A percentile compares a stretch with the other conserved stretches of the same genome.
phyloP scores from a whole-genome alignment of 2,797 vertebrate species.

The Chiloscyllium punctatum region DNA sequence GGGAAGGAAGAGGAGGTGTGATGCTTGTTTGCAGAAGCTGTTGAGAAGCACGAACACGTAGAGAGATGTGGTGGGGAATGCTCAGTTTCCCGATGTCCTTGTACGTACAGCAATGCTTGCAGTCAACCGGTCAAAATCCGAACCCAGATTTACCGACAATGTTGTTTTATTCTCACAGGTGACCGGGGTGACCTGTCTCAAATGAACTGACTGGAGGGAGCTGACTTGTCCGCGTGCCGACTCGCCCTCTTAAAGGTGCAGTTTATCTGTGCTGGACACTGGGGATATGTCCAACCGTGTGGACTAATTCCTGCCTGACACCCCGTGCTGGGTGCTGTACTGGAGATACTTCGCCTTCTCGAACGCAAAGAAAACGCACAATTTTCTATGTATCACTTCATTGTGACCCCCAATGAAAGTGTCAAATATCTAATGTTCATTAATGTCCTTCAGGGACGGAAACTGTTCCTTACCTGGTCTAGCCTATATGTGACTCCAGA shows the following conservation, averaged over 20 bases:
- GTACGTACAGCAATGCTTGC: neutral
- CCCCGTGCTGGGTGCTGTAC: fast-evolving
- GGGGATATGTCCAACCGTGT: neutral
- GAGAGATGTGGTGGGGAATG: neutral
- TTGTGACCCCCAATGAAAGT: neutral
- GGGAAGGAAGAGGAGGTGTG: too few relatives aligned
- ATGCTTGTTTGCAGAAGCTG: too few relatives aligned
- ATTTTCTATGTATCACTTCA: neutral
- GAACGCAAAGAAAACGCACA: neutral
- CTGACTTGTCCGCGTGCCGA: neutral
- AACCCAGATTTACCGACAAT: neutral
- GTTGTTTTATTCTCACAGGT: neutral
- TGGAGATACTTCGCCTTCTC: neutral
- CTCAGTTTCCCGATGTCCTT: neutral
- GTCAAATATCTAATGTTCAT: neutral
- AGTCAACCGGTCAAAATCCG: neutral
- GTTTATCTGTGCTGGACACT: too few relatives aligned
- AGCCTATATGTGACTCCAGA: too few relatives aligned
- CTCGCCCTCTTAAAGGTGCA: neutral
- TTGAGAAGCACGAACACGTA: neutral
- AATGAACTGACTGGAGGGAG: neutral
- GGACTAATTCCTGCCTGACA: neutral
- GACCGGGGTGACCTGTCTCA: neutral
- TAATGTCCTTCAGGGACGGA: too few relatives aligned
- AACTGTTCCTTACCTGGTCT: too few relatives aligned